Evolutionary conservation across 2,888 invertebrate species (phyloP).

Genomic region (Laspeyria flexula): DNA sequence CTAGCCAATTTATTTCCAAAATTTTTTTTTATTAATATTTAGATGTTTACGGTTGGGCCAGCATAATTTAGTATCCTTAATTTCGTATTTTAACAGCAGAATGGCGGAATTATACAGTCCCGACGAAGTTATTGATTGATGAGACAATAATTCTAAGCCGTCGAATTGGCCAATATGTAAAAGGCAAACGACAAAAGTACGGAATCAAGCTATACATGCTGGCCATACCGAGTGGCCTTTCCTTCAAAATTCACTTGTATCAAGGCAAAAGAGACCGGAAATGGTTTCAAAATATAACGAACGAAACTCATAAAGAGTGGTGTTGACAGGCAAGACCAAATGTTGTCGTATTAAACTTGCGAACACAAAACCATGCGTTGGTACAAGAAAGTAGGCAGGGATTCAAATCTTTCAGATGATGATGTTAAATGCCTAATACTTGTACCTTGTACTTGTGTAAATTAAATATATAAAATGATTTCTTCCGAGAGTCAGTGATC

Average conservation of each 20-base stretch:
- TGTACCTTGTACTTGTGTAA: too few species aligned
- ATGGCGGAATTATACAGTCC: too few species aligned
- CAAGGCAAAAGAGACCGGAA: background rate
- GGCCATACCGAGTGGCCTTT: background rate
- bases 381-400: slow-evolving; percentile 20
- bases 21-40: too few species aligned
- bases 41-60: too few species aligned
- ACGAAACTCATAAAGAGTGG: background rate
- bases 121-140: too few species aligned
- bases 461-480: too few species aligned
- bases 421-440: slow-evolving; percentile 11
- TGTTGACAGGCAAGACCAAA: background rate
- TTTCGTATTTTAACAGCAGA: too few species aligned
- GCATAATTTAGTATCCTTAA: too few species aligned
- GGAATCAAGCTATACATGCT: background rate
- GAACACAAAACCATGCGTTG: slow-evolving; percentile 12
- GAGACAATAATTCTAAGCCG: too few species aligned
- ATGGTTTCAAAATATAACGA: background rate
- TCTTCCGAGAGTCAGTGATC: too few species aligned
- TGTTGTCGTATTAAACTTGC: background rate
- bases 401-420: slow-evolving; percentile 23
- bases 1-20: too few species aligned
- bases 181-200: background rate
- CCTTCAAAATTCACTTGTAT: background rate
- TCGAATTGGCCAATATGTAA: background rate